A percentile compares a stretch with the other conserved stretches of the same genome.
These are phyloP conservation scores for Ips nitidus DNA, from an alignment of 1,140 invertebrate species.

Conservation along the genomic window DNA sequence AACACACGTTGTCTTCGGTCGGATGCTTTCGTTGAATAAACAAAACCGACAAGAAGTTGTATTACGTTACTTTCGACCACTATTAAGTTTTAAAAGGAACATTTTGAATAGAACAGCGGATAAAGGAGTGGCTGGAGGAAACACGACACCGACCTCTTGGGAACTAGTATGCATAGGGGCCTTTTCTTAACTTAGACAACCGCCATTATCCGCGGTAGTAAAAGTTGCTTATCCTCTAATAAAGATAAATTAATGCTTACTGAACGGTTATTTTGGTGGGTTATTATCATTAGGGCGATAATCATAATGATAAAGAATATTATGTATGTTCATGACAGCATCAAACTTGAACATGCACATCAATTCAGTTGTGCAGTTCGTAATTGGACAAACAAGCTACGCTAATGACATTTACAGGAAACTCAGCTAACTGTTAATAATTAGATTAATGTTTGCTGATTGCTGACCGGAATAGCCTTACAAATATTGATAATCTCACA, in stretches of 20 bases:
- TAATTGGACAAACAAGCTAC: conserved; percentile 2
- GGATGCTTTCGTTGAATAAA: conserved; percentile 20
- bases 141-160: conserved; percentile 11
- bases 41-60: conserved; percentile 23
- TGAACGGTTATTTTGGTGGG: neutral
- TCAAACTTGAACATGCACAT: neutral
- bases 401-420: neutral
- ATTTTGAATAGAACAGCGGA: conserved; percentile 26
- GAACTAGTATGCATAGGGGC: conserved; percentile 26
- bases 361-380: neutral
- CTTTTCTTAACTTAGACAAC: conserved; percentile 3
- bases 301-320: neutral
- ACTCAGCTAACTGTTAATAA: conserved; percentile 7
- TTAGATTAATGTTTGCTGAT: neutral
- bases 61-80: conserved; percentile 27
- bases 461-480: conserved; percentile 1
- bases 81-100: conserved; percentile 20
- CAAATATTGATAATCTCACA: conserved; percentile 1
- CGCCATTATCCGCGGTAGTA: conserved; percentile 1
- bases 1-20: conserved; percentile 12
- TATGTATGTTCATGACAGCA: no score
- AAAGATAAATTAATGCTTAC: conserved; percentile 7
- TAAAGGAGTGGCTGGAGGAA: conserved; percentile 23
- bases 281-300: neutral
- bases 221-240: conserved; percentile 7